These are phyloP conservation scores for Tenebrio molitor DNA, from an alignment of 1,140 invertebrate genomes.

Conservation along the genomic window DNA sequence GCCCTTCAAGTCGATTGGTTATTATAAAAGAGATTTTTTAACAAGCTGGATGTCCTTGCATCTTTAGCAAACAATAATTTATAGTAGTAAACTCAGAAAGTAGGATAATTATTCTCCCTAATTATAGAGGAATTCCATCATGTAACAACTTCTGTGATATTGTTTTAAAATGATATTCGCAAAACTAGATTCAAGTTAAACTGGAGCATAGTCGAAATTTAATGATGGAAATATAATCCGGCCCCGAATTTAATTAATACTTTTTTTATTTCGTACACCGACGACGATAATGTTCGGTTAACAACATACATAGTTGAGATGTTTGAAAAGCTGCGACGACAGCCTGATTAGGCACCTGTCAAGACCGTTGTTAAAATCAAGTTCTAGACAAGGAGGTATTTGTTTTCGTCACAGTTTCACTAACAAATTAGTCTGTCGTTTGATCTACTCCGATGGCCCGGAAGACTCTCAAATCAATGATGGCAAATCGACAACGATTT, in stretches of 20 bases:
- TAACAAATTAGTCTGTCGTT: background rate
- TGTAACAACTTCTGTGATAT: conserved; percentile 20
- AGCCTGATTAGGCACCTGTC: conserved; percentile 31
- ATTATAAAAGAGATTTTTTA: no score
- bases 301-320: conserved; percentile 30
- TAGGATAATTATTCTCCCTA: conserved; percentile 13
- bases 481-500: conserved; percentile 14
- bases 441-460: background rate
- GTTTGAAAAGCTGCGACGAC: conserved; percentile 22
- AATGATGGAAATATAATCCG: conserved; percentile 18
- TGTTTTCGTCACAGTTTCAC: conserved; percentile 23
- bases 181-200: conserved; percentile 33
- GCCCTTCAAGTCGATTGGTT: no score
- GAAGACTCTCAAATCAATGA: background rate
- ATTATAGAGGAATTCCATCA: conserved; percentile 15
- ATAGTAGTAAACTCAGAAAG: no score
- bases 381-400: conserved; percentile 6
- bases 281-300: background rate
- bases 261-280: conserved; percentile 1
- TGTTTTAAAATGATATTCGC: conserved; percentile 31
- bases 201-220: conserved; percentile 10
- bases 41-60: no score
- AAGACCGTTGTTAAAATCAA: conserved; percentile 32
- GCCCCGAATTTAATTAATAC: conserved; percentile 8
- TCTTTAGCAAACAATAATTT: no score